Conservation (phyloP, 2,113 vertebrate species). For the Phalacrocorax pelagicus region DNA sequence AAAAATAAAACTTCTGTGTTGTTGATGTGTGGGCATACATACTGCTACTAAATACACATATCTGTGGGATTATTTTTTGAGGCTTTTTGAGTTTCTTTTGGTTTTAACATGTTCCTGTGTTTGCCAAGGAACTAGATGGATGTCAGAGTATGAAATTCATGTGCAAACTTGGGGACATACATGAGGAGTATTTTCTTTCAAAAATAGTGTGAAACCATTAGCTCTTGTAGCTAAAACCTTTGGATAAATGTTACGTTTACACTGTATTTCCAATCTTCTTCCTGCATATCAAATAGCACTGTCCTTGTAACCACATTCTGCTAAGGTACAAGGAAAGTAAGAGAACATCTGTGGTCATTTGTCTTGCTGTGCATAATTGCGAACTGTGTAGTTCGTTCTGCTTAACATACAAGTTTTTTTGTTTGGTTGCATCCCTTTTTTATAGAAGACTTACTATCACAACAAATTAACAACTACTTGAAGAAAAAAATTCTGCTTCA, state of each 20-base stretch:
- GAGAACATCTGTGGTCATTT: not conserved
- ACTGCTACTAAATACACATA: not conserved
- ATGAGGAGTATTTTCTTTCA: not conserved
- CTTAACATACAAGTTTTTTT: not conserved
- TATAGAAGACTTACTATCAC: not conserved
- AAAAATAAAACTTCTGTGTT: not conserved
- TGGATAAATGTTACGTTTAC: not conserved
- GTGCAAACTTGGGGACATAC: not conserved
- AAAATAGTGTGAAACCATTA: not conserved
- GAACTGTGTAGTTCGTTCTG: not conserved
- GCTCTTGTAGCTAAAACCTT: not conserved
- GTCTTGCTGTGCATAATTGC: not conserved
- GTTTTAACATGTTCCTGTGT: not conserved
- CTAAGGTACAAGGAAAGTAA: constrained; percentile 38
- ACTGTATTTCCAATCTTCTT: constrained; percentile 16
- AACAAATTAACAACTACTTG: not conserved
- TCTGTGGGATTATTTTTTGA: not conserved
- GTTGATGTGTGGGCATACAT: not conserved
- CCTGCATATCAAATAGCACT: not conserved
- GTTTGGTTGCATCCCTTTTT: not conserved
- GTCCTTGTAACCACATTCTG: constrained; percentile 12
- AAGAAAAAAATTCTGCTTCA: not conserved
- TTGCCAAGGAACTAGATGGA: not conserved
- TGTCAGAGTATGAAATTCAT: not conserved
- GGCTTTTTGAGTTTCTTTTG: not conserved